Evolutionary conservation across 1,140 invertebrate species (phyloP), one percentile per base, ranked within the genome.

Genomic region (Zophobas atratus): DNA sequence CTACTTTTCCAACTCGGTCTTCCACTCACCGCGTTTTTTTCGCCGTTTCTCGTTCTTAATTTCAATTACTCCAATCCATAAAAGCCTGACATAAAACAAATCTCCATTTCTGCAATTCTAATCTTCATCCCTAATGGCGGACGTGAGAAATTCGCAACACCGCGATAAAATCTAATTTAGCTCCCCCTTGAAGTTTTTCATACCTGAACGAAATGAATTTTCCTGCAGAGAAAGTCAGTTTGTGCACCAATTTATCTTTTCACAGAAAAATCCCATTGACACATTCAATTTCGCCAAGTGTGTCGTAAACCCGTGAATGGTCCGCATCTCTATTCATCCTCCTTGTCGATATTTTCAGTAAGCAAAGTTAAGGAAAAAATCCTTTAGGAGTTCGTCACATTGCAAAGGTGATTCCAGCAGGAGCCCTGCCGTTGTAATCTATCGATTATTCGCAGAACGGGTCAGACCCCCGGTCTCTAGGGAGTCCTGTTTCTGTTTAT

Each of bases 401-500:
- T 46, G 20, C 49, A 20, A 43, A 67, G 60, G 60, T 67, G 39
- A 60, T 35, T 60, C 56, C 8, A 38, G 38, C 20, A 20, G 20
- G 20, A 8, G 4, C 2, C 5, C 4, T 2, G 33, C 8, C 43
- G 38, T 6, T 20, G 38, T 67, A 67, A 67, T 67, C 53, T 80
- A 80, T 80, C 79, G 79, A 80, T 80, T 80, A 78, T 78, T 70
- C 63, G 34, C 6, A n/a, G 41, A 80, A 74, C 72, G 79, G 78
- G 79, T 82, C 77, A 79, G 76, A 82, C 81, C 81, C 81, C 49
- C 39, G 70, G 73, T 79, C 81, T 79, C 79, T 77, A 79, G 79
- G 77, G 79, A 81, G 70, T 82, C 80, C 60, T 80, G 77, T 82
- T 82, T 82, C 81, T 82, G 79, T 82, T 82, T 81, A 81, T 82